Conservation (phyloP, 2,888 invertebrate genomes). For the Venusia cambrica region DNA sequence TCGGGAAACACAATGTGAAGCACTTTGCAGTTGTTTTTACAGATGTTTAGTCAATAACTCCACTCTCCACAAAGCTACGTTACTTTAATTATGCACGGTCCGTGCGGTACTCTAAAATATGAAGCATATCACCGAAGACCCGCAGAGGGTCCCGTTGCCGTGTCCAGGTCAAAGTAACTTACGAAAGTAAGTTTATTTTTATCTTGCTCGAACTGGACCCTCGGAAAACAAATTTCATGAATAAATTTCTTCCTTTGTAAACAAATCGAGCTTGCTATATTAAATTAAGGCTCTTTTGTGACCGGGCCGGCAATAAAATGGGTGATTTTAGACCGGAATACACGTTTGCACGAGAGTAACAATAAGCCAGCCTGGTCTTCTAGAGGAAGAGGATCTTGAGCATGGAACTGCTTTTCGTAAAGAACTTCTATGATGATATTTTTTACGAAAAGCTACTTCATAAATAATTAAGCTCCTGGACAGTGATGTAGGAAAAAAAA, state of each 20-base stretch:
- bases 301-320: slow-evolving; percentile 59
- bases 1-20: too few species aligned
- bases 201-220: slow-evolving; percentile 51
- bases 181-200: slow-evolving; percentile 67
- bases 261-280: slow-evolving; percentile 75
- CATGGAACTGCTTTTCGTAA: too few species aligned
- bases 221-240: slow-evolving; percentile 77
- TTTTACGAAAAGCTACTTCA: too few species aligned
- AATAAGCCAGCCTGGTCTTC: too few species aligned
- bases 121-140: slow-evolving; percentile 44
- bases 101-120: slow-evolving; percentile 34
- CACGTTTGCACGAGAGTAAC: slow-evolving; percentile 19
- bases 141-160: slow-evolving; percentile 26
- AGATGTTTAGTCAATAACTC: too few species aligned
- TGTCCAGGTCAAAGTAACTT: slow-evolving; percentile 59
- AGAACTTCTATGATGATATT: too few species aligned
- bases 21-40: too few species aligned
- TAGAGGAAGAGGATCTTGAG: too few species aligned
- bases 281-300: slow-evolving; percentile 68
- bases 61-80: too few species aligned
- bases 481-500: too few species aligned
- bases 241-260: slow-evolving; percentile 79
- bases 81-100: too few species aligned
- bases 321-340: slow-evolving; percentile 43
- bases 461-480: too few species aligned